Conservation (phyloP, 2,797 vertebrate species). For the Cynodonichthys magdalenae region DNA sequence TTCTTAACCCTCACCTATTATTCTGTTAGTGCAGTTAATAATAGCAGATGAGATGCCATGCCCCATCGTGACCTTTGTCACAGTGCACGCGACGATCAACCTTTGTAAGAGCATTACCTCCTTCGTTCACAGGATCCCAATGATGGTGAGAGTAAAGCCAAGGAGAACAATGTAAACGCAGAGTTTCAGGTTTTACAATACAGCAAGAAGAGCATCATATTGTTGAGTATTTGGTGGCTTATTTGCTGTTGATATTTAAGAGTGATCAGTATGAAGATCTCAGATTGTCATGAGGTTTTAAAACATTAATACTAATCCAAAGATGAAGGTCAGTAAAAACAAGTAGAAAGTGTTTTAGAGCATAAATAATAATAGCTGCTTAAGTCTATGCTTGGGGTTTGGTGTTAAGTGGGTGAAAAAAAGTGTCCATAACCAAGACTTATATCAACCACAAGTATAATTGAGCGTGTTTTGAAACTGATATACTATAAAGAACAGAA, state of each 20-base stretch:
- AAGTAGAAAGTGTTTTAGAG: too few relatives aligned
- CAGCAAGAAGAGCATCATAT: not conserved
- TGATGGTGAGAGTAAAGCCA: conserved; percentile 25
- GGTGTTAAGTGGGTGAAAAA: too few relatives aligned
- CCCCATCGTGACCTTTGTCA: conserved; percentile 52
- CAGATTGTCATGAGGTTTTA: not conserved
- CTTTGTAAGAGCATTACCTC: conserved; percentile 67
- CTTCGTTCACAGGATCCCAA: conserved; percentile 33
- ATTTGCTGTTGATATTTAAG: not conserved
- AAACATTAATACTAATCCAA: not conserved
- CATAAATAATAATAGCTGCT: too few relatives aligned
- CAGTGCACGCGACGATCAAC: conserved; percentile 48
- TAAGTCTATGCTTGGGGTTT: too few relatives aligned
- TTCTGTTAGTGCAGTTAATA: conserved; percentile 25
- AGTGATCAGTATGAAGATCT: not conserved
- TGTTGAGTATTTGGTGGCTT: too few relatives aligned
- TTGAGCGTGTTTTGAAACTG: too few relatives aligned
- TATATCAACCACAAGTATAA: too few relatives aligned
- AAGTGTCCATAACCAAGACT: too few relatives aligned
- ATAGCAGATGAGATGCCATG: conserved; percentile 28
- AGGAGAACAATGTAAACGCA: conserved; percentile 18
- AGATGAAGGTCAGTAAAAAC: not conserved
- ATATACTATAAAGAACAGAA: too few relatives aligned
- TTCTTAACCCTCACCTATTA: conserved; percentile 9
- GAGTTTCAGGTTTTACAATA: conserved; percentile 1